Evolutionary conservation across 1,140 invertebrate species (phyloP).

Genomic region (Trinorchestia longiramus): DNA sequence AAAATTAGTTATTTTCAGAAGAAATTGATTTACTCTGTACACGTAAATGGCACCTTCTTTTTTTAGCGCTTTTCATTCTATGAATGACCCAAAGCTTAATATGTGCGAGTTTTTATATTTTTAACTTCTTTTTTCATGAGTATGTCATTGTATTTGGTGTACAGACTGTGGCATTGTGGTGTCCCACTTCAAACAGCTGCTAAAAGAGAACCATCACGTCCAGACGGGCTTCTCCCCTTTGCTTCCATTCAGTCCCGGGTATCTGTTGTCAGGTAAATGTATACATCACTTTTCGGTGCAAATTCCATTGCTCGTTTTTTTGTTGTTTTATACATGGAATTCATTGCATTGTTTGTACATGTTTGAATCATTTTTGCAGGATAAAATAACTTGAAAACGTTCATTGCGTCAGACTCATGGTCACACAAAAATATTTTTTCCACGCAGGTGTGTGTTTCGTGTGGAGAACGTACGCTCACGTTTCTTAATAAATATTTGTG

Average conservation of each 20-base stretch:
- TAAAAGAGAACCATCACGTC: background rate
- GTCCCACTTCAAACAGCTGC: background rate
- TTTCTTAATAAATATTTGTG: too few species aligned
- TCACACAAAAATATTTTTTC: too few species aligned
- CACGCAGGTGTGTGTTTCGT: too few species aligned
- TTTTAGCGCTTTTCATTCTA: background rate
- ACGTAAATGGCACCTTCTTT: background rate
- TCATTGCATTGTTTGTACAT: background rate
- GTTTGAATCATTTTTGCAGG: background rate
- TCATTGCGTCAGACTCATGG: background rate
- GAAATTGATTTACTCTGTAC: too few species aligned
- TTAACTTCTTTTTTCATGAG: too few species aligned
- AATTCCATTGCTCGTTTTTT: background rate
- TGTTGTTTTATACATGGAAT: background rate
- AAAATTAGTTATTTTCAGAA: too few species aligned
- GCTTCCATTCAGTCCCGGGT: background rate
- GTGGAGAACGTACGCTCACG: too few species aligned
- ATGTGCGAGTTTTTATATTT: too few species aligned
- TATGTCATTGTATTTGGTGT: background rate
- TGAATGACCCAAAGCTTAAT: too few species aligned
- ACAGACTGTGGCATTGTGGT: background rate
- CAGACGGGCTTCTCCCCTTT: background rate
- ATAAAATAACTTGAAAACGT: background rate
- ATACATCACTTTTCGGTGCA: background rate
- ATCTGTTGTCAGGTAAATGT: background rate